phyloP scores from a whole-genome alignment of 2,797 vertebrate species.

The Epinephelus coioides region DNA sequence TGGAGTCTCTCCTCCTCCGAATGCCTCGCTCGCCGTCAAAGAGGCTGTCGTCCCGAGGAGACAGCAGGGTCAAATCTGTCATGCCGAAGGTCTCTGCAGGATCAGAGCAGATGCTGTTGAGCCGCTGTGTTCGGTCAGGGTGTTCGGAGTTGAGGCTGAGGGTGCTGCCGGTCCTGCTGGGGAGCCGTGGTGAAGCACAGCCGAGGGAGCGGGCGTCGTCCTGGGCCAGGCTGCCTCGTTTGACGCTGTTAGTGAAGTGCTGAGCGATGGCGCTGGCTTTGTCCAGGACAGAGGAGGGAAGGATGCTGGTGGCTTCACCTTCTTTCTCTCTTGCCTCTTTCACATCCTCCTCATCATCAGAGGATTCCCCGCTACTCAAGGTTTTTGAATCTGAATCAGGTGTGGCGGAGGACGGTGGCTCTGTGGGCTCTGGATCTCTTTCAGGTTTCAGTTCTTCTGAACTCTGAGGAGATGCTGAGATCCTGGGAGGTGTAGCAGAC shows the following conservation, averaged over 20 bases:
- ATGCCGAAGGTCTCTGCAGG: conserved; percentile 17
- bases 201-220: conserved; percentile 81
- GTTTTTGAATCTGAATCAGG: conserved; percentile 75
- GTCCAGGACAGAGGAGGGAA: conserved; percentile 92
- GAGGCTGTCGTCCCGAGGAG: conserved; percentile 69
- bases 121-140: conserved; percentile 57
- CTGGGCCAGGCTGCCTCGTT: conserved; percentile 80
- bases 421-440: conserved; percentile 7
- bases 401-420: conserved; percentile 18
- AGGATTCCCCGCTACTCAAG: conserved; percentile 89
- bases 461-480: neutral
- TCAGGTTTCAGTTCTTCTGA: conserved; percentile 25
- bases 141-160: conserved; percentile 83
- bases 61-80: conserved; percentile 55
- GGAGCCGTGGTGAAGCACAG: conserved; percentile 75
- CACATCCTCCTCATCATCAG: conserved; percentile 84
- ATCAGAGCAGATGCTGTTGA: conserved; percentile 62
- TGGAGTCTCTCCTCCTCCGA: conserved; percentile 82
- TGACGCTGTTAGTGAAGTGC: conserved; percentile 85
- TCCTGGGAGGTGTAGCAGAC: neutral
- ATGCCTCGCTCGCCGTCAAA: conserved; percentile 66
- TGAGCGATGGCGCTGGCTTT: conserved; percentile 91
- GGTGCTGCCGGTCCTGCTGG: conserved; percentile 84
- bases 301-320: conserved; percentile 83
- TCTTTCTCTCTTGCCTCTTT: conserved; percentile 49